A percentile compares a stretch with the other conserved stretches of the same genome.
Conservation (phyloP, 2,113 vertebrate species). For the Gadus macrocephalus region DNA sequence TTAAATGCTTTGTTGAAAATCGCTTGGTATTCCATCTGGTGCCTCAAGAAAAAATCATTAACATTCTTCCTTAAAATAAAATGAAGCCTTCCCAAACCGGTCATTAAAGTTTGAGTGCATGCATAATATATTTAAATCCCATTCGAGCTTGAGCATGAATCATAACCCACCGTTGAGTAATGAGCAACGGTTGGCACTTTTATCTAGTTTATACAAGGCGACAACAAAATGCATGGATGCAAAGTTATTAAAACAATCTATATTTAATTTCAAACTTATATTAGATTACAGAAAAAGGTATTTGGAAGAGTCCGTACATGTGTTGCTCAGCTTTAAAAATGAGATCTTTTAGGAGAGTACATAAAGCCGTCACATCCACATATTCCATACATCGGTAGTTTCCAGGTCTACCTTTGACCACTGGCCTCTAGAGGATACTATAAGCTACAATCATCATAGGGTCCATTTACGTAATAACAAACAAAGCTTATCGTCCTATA, state of each 20-base stretch:
- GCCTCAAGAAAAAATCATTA: too few relatives aligned
- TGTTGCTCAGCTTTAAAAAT: conserved; percentile 82
- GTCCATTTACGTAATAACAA: conserved; percentile 60
- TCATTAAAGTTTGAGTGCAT: too few relatives aligned
- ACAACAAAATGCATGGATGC: conserved; percentile 78
- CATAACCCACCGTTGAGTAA: too few relatives aligned
- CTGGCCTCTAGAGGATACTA: conserved; percentile 84
- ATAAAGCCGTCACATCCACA: conserved; percentile 69
- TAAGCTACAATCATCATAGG: conserved; percentile 79
- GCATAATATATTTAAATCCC: too few relatives aligned
- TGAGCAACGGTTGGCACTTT: too few relatives aligned
- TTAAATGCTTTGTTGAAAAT: too few relatives aligned
- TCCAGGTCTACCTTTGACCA: conserved; percentile 63
- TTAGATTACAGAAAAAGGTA: conserved; percentile 95
- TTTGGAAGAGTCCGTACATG: conserved; percentile 87
- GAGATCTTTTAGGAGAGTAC: conserved; percentile 75
- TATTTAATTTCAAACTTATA: conserved; percentile 99
- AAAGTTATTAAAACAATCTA: conserved; percentile 97
- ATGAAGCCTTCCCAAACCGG: not conserved
- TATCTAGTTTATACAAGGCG: not conserved
- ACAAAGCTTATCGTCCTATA: conserved; percentile 82
- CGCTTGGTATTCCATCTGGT: too few relatives aligned
- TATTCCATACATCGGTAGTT: conserved; percentile 64
- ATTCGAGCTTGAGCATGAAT: too few relatives aligned
- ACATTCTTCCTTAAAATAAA: not conserved